These are phyloP conservation scores for Clarias gariepinus DNA, from an alignment of 2,113 vertebrate species.

Conservation along the genomic window DNA sequence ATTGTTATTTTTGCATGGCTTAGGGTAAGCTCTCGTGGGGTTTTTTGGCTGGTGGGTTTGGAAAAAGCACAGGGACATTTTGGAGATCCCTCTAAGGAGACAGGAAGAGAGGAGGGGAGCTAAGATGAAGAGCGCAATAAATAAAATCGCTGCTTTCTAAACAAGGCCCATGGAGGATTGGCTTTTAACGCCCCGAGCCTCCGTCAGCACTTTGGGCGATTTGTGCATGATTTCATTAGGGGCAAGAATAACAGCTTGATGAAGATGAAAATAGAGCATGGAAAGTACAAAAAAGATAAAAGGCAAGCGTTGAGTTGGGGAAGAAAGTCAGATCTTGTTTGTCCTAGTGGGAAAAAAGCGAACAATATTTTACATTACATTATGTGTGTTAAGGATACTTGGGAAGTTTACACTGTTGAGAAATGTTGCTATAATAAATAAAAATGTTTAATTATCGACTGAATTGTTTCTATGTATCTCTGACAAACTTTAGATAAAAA, in stretches of 20 bases:
- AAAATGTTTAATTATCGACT: background rate
- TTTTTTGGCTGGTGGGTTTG: slow-evolving; percentile 51
- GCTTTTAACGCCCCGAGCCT: slow-evolving; percentile 67
- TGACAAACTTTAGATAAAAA: slow-evolving; percentile 24
- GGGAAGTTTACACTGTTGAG: background rate
- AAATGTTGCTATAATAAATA: slow-evolving; percentile 16
- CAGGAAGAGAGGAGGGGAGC: slow-evolving; percentile 34
- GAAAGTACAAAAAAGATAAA: slow-evolving; percentile 60
- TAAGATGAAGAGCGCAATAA: slow-evolving; percentile 63
- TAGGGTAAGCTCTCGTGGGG: slow-evolving; percentile 65
- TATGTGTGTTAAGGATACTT: background rate
- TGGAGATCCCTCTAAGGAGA: slow-evolving; percentile 53
- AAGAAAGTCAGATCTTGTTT: slow-evolving; percentile 36
- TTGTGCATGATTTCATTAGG: slow-evolving; percentile 76
- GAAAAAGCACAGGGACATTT: slow-evolving; percentile 52
- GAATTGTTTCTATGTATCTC: background rate
- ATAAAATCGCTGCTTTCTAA: slow-evolving; percentile 70
- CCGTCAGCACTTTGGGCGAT: slow-evolving; percentile 78
- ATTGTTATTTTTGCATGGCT: slow-evolving; percentile 53
- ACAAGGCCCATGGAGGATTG: slow-evolving; percentile 75
- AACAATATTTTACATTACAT: slow-evolving; percentile 8
- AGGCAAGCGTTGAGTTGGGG: slow-evolving; percentile 32
- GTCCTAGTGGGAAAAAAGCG: background rate
- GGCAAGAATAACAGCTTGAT: slow-evolving; percentile 70
- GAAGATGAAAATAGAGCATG: slow-evolving; percentile 67